phyloP scores from a whole-genome alignment of 2,113 vertebrate genomes.

The Myotis brandtii region DNA sequence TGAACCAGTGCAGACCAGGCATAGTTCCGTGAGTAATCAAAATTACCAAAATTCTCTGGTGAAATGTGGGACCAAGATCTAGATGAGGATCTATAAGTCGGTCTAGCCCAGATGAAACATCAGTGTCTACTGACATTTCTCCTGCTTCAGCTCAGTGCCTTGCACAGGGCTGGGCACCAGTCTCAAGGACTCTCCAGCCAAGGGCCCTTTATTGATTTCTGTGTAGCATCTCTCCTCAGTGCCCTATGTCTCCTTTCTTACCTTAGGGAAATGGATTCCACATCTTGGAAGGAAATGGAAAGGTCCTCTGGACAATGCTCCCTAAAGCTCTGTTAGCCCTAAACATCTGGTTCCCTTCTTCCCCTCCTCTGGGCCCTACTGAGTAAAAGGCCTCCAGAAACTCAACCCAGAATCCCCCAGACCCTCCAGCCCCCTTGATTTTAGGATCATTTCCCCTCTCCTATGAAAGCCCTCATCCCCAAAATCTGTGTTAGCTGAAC shows the following conservation, averaged over 20 bases:
- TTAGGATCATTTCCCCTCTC: neutral
- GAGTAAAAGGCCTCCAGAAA: constrained; percentile 2
- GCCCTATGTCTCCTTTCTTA: neutral
- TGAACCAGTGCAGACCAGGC: neutral
- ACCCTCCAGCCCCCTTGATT: neutral
- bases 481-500: neutral
- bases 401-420: neutral
- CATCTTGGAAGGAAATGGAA: constrained; percentile 13
- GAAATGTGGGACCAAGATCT: constrained; percentile 27
- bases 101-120: neutral
- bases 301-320: neutral
- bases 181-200: neutral
- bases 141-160: neutral
- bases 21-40: constrained; percentile 7
- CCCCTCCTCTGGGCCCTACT: neutral
- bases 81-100: neutral
- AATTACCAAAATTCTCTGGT: constrained; percentile 33
- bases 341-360: neutral
- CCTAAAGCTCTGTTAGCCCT: neutral
- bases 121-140: constrained; percentile 12
- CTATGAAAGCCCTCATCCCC: neutral
- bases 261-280: neutral
- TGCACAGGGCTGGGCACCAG: neutral
- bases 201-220: neutral
- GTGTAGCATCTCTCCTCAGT: neutral